Base-by-base conservation (phyloP, 2,113 vertebrate species). In the Nycticorax nycticorax region DNA sequence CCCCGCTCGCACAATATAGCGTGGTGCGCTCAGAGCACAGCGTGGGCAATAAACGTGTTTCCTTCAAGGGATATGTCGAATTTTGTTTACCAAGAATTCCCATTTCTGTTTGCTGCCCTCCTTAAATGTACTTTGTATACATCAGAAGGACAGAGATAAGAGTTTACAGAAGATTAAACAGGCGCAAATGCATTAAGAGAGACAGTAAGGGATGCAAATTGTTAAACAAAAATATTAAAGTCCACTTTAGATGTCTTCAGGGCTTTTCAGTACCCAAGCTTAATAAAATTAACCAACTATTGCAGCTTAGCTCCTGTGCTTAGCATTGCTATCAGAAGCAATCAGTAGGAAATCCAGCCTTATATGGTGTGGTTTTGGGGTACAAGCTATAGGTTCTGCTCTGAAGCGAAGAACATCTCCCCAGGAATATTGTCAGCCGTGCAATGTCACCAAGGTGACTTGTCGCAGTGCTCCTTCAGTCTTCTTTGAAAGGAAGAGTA, bases 121-220 rank as follows among this genome's bases (percentile, higher is more conserved):
- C 81, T 88, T 84, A 71, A 47, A 85, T 73, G 71, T 89, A 56
- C 71, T 95, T 91, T 79, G 77, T 93, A 66, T 93, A 81, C 79
- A 83, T 89, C 91, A 94, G 69, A 93, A 81, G 41, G 79, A 91
- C n/a, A 72, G 83, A 93, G 88, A 87, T 89, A 93, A 84, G 86
- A 60, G 53, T 93, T 95, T 91, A 95, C 85, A 94, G 93, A 91
- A 96, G 94, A 97, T 97, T 96, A 97, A 97, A 85, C 74, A 89
- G 93, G 86, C 41, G 10, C 73, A 89, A 92, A 86, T 85, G 86
- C 80, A 91, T 94, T 96, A 94, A 74, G 69, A 89, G 91, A 96
- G 93, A 96, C 89, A 78, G 85, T 84, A 95, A 95, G 53, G 48
- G 71, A 94, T 94, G 93, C 81, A 95, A 94, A 94, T 95, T 97